Conservation (phyloP, 2,113 vertebrate genomes). For the Centrocercus urophasianus region DNA sequence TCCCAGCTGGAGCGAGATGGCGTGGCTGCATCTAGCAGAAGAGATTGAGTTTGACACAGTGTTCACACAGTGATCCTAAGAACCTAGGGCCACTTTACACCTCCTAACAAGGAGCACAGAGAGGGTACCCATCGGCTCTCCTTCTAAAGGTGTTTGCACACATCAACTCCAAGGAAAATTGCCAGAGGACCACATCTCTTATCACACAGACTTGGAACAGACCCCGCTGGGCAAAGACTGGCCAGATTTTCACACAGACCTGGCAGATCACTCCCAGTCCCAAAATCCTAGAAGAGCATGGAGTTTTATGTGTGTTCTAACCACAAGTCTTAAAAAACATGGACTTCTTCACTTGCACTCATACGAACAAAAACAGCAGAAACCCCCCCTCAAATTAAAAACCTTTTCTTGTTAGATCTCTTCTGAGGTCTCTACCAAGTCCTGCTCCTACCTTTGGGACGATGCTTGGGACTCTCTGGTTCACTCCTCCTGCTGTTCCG, state of each 20-base stretch:
- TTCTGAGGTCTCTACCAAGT: fast-evolving
- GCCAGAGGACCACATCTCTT: not conserved
- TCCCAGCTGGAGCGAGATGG: constrained; percentile 97
- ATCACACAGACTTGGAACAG: not conserved
- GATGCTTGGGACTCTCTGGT: constrained; percentile 87
- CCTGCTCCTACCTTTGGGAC: constrained; percentile 84
- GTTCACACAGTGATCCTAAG: not conserved
- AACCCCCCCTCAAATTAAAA: not conserved
- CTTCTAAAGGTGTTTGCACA: not conserved
- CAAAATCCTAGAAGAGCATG: fast-evolving
- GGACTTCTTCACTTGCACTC: not conserved
- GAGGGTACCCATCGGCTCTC: not conserved
- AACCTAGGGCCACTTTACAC: not conserved
- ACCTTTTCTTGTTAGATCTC: not conserved
- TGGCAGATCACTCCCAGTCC: not conserved
- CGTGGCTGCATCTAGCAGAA: constrained; percentile 86
- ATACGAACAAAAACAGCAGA: not conserved
- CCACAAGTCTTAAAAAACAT: not conserved
- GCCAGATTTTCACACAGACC: not conserved
- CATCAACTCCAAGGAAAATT: not conserved
- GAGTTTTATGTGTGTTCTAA: not conserved
- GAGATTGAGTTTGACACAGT: not conserved
- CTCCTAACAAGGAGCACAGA: not conserved
- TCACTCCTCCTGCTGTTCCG: constrained; percentile 87
- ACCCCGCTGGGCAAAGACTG: fast-evolving